These are phyloP conservation scores for Steinernema carpocapsae DNA, from an alignment of 2,888 invertebrate genomes.

Conservation along the genomic window DNA sequence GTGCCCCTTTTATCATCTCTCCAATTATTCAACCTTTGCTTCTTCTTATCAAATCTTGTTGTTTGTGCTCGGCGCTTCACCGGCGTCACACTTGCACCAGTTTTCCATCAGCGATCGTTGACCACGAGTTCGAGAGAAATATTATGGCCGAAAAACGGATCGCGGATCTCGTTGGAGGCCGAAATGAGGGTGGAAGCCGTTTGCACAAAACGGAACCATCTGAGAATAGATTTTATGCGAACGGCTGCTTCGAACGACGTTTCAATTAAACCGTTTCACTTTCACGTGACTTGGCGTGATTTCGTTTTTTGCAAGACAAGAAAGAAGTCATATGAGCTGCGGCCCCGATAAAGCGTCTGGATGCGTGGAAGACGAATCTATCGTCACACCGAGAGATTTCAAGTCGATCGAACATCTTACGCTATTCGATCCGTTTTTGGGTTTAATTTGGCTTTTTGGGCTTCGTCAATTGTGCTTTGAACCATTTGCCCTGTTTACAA, in stretches of 20 bases:
- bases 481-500: too few relatives aligned
- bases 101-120: background rate
- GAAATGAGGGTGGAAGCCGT: background rate
- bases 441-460: too few relatives aligned
- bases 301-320: constrained; percentile 23
- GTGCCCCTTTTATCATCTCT: constrained; percentile 24
- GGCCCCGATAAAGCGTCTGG: constrained; percentile 31
- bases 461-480: too few relatives aligned
- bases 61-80: constrained; percentile 15
- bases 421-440: too few relatives aligned
- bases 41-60: constrained; percentile 26
- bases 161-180: background rate
- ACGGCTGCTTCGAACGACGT: background rate
- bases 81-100: constrained; percentile 25
- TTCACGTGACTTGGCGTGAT: constrained; percentile 21
- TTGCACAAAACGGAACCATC: background rate
- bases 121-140: background rate
- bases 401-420: too few relatives aligned
- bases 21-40: constrained; percentile 28
- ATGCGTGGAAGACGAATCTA: background rate
- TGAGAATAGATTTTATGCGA: background rate
- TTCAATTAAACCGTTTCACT: background rate
- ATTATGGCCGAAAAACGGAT: too few relatives aligned
- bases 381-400: too few relatives aligned
- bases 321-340: constrained; percentile 4